Base-by-base conservation (phyloP, 2,113 vertebrate genomes). In the Anseranas semipalmata region DNA sequence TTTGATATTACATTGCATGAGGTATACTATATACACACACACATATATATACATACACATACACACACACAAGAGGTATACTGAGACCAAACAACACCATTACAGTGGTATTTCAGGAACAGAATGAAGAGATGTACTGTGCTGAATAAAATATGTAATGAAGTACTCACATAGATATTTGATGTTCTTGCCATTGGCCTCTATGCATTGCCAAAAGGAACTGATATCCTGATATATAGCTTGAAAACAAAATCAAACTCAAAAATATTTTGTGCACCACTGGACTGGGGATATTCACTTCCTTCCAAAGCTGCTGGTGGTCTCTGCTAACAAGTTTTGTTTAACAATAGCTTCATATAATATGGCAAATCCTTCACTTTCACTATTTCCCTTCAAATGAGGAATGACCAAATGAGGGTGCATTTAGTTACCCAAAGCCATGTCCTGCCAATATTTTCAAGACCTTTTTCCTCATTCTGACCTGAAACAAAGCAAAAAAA, bases 51-150 rank as follows among this genome's bases (percentile, higher is more conserved):
- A n/a, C n/a, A n/a, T n/a, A n/a, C n/a, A n/a, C n/a, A n/a, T n/a
- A n/a, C n/a, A n/a, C n/a, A n/a, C n/a, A n/a, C n/a, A n/a, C 67
- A 90, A 80, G 67, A 90, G 41, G 41, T 71, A 85, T 30, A 85
- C 58, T 80, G 85, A 96, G 87, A 96, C 87, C 74, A 91, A 96
- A 95, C 81, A 87, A 21, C 48, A 84, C 28, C 79, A 62, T 56
- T 63, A 68, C 77, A 59, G 46, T 16, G 12, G 39, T 65, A 50
- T 89, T 84, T 82, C 84, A 82, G 71, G 55, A 95, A 77, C 17
- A 83, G 55, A 65, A 91, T 87, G 76, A 76, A 76, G 18, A 91
- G 59, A 66, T 58, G 52, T 17, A n/a, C 45, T 59, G 27, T 22
- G 41, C 55, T 28, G 82, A 85, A 71, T 85, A 67, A 93, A 93